Evolutionary conservation across 23 tunicate genomes (phyloP).

Genomic region (Diplosoma virens): DNA sequence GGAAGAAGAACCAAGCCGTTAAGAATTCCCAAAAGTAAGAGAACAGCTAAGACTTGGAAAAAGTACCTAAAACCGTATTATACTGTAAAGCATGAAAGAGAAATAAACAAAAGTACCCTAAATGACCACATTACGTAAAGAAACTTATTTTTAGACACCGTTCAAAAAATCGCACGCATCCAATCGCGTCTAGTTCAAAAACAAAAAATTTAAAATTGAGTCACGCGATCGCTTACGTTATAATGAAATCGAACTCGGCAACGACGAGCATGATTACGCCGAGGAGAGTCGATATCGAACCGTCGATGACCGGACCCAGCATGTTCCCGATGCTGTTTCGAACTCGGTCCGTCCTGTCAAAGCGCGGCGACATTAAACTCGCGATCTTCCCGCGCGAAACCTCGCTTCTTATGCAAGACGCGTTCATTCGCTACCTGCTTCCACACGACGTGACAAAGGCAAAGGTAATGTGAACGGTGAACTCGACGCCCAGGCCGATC

Average conservation of each 20-base stretch:
- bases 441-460: constrained; percentile 91
- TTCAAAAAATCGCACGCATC: no score
- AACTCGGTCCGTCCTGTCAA: constrained; percentile 62
- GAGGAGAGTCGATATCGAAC: constrained; percentile 78
- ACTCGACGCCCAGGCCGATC: constrained; percentile 86
- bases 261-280: constrained; percentile 90
- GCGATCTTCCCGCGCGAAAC: background rate
- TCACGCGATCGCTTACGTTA: constrained; percentile 38
- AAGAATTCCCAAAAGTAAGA: constrained; percentile 63
- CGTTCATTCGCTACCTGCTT: constrained; percentile 33
- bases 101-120: no score
- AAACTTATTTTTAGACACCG: no score
- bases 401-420: background rate
- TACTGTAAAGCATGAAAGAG: no score
- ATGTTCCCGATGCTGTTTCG: constrained; percentile 64
- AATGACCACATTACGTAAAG: no score
- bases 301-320: constrained; percentile 82
- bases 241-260: constrained; percentile 88
- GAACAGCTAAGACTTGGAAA: constrained; percentile 74
- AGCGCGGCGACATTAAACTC: background rate
- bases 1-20: constrained; percentile 91
- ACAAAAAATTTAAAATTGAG: background rate
- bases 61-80: constrained; percentile 87
- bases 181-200: no score
- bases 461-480: constrained; percentile 85